Percentiles rank a stretch among this genome's conserved stretches.
These are phyloP conservation scores for Coreius guichenoti DNA, from an alignment of 2,797 vertebrate species.

Conservation along the genomic window DNA sequence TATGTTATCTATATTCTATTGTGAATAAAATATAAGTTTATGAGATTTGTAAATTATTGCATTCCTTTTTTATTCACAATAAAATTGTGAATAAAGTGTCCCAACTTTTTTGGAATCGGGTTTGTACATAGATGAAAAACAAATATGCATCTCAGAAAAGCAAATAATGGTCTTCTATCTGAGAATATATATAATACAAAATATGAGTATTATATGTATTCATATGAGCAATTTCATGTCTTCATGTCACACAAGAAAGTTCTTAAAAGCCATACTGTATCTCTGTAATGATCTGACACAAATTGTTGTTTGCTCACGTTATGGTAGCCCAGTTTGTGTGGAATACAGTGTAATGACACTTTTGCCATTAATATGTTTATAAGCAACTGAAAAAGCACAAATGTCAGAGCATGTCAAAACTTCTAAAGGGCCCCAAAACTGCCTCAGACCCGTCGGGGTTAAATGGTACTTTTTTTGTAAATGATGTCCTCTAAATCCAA, in stretches of 20 bases:
- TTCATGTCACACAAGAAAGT: background rate
- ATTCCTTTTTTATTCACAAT: too few relatives aligned
- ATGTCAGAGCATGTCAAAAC: too few relatives aligned
- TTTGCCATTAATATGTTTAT: too few relatives aligned
- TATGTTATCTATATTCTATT: too few relatives aligned
- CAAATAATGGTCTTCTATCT: background rate
- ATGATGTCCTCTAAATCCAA: background rate
- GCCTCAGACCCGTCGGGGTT: too few relatives aligned
- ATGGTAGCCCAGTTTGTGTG: too few relatives aligned
- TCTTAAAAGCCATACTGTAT: background rate
- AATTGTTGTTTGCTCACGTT: background rate
- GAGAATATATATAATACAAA: background rate
- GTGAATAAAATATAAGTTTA: too few relatives aligned
- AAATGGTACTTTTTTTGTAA: background rate
- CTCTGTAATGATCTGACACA: background rate
- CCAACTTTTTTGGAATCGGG: too few relatives aligned
- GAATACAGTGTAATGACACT: too few relatives aligned
- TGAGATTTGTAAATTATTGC: too few relatives aligned
- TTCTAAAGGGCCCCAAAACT: background rate
- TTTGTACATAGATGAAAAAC: constrained; percentile 4
- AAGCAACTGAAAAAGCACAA: too few relatives aligned
- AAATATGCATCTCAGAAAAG: background rate
- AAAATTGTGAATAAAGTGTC: too few relatives aligned
- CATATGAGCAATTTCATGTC: background rate
- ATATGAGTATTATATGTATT: background rate